Conservation (phyloP, 1,140 invertebrate species). For the Drosophila tani region DNA sequence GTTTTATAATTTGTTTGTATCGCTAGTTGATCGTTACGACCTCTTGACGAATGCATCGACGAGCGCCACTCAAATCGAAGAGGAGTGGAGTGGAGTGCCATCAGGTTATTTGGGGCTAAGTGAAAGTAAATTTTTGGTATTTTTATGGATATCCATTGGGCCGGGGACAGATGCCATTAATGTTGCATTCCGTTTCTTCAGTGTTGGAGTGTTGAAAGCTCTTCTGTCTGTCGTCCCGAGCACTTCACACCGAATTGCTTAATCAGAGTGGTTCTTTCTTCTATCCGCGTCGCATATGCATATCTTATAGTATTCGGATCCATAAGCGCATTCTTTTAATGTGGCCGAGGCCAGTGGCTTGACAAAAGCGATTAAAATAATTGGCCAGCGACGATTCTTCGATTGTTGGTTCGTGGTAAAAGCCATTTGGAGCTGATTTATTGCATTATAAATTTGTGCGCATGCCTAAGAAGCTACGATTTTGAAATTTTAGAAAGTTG, state of each 20-base stretch:
- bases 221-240: constrained; percentile 49
- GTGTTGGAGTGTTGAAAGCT: constrained; percentile 74
- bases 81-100: constrained; percentile 29
- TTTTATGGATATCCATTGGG: constrained; percentile 52
- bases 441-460: constrained; percentile 81
- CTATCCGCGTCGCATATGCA: background rate
- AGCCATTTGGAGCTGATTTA: constrained; percentile 80
- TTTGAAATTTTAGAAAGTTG: constrained; percentile 81
- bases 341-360: constrained; percentile 49
- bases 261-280: constrained; percentile 60
- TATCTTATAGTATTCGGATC: constrained; percentile 21
- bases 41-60: constrained; percentile 31
- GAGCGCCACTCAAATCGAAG: constrained; percentile 59
- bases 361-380: constrained; percentile 81
- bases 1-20: constrained; percentile 78
- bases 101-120: constrained; percentile 63
- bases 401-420: constrained; percentile 56
- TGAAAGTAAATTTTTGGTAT: constrained; percentile 78
- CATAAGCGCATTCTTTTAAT: constrained; percentile 54
- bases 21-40: constrained; percentile 59
- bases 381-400: constrained; percentile 72
- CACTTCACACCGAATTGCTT: constrained; percentile 77
- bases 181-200: constrained; percentile 66
- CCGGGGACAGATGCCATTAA: constrained; percentile 63
- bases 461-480: constrained; percentile 80